Evolutionary conservation across 2,797 vertebrate species (phyloP).

Genomic region (Myiothlypis coronata): DNA sequence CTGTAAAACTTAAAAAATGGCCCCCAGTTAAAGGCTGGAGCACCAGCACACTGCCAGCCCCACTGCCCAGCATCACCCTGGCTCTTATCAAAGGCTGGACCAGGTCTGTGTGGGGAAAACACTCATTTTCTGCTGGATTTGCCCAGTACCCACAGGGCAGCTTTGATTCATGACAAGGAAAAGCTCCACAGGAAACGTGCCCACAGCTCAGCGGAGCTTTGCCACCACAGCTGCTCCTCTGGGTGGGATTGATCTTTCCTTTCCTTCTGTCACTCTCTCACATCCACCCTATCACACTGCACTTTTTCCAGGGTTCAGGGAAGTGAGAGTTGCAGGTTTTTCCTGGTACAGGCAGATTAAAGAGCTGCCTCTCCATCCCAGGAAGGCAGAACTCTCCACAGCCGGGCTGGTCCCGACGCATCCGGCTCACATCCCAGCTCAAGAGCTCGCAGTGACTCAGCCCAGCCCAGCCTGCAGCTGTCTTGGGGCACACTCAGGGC

Average conservation of each 20-base stretch:
- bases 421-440: background rate
- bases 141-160: background rate
- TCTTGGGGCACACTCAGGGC: background rate
- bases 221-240: background rate
- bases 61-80: background rate
- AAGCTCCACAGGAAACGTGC: background rate
- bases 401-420: background rate
- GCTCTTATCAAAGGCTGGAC: background rate
- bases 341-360: background rate
- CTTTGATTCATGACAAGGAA: background rate
- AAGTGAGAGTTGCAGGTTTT: background rate
- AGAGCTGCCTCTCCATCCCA: background rate
- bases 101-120: background rate
- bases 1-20: background rate
- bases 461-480: background rate
- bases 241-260: background rate
- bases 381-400: background rate
- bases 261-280: background rate
- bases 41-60: background rate
- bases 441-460: background rate
- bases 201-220: background rate
- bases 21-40: background rate
- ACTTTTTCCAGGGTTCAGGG: background rate
- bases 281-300: background rate
- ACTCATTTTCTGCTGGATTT: background rate